Conservation (phyloP, 2,113 vertebrate genomes). For the Perognathus longimembris region DNA sequence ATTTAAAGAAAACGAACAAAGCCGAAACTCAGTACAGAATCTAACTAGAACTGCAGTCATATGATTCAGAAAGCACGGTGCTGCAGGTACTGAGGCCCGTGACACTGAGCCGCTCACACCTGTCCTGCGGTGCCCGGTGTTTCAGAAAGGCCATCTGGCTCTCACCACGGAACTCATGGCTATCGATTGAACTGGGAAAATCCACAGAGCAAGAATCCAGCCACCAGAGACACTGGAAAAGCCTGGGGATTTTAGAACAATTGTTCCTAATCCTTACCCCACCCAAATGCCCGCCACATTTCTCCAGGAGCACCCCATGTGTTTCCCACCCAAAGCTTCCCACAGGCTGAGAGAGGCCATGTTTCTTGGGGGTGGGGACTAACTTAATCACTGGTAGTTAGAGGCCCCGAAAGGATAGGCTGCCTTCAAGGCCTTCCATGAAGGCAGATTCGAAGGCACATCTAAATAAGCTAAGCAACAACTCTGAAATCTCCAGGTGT, state of each 20-base stretch:
- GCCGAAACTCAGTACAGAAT: background rate
- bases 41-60: slow-evolving; percentile 12
- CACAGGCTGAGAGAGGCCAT: slow-evolving; percentile 25
- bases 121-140: background rate
- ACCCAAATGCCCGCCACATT: background rate
- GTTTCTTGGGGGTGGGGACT: background rate
- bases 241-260: background rate
- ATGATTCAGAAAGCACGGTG: background rate
- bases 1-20: slow-evolving; percentile 50
- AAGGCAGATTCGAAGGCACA: slow-evolving; percentile 24
- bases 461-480: slow-evolving; percentile 74
- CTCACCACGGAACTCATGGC: background rate
- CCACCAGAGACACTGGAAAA: background rate
- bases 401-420: background rate
- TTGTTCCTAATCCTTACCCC: background rate
- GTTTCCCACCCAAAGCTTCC: background rate
- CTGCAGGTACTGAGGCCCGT: background rate
- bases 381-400: background rate
- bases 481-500: slow-evolving; percentile 67
- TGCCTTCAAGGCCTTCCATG: background rate
- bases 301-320: background rate
- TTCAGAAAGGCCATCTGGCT: background rate
- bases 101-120: background rate
- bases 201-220: background rate
- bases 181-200: rapidly evolving